Base-by-base conservation (phyloP, 2,113 vertebrate species). In the Glaucomys volans region DNA sequence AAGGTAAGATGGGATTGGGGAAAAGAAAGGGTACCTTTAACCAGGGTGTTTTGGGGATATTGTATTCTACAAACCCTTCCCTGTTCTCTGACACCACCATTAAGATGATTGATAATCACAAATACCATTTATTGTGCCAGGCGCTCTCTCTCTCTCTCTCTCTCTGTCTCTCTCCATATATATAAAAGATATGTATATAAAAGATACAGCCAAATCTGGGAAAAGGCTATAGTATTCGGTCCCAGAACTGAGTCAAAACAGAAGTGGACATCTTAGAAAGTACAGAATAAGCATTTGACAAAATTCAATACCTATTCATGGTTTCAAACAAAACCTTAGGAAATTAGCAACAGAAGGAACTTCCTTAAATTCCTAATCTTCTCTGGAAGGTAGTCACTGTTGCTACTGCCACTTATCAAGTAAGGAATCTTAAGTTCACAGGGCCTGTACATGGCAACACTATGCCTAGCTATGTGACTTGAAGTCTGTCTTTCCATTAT, bases 301-400 rank as follows among this genome's bases (percentile, higher is more conserved):
- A 86, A 74, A 69, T 50, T 64, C 32, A 87, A 47, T 28, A 81
- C 22, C 20, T 74, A 75, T 72, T 85, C 52, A 62, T 42, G 22
- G 5, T 79, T 96, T 93, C 28, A 75, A 80, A 88, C 82, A 91
- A 95, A 91, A 95, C 59, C 77, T 91, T 52, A 62, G 54, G 47
- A 87, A 74, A 93, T 10, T 66, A 93, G 32, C 10, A 82, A 82
- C 13, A n/a, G 22, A 37, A 83, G 7, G 3, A 59, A n/a, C 26
- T 67, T 54, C 50, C 24, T 57, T 69, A 57, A 80, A 67, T 13
- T 6, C 47, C 67, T 74, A 67, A 80, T n/a, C n/a, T n/a, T 83
- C 47, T 59, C 3, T 35, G 30, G 28, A 85, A 81, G 4, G 37
- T 75, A 18, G 24, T 40, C 22, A 10, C 16, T 50, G 50, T 57